Evolutionary conservation across 2,888 invertebrate genomes (phyloP), one percentile per base, ranked within the genome.

Genomic region (Mamestra brassicae): DNA sequence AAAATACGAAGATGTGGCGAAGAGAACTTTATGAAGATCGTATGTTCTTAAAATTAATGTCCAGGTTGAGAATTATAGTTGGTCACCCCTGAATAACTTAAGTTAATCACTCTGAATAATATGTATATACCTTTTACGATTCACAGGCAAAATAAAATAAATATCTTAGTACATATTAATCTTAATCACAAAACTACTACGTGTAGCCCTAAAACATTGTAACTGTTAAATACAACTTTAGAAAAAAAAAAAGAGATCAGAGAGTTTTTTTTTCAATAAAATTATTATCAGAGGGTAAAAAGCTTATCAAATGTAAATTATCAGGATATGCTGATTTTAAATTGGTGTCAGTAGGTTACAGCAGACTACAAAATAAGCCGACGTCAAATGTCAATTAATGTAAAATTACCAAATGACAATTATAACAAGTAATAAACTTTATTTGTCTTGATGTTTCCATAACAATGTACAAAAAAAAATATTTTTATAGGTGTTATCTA

Each of bases 231-330:
- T 74, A 80, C 38, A 71, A 73, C 8, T 60, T 63, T 45, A 65
- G 57, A 74, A 74, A 72, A 81, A 72, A 81, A 72, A 82, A 74
- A 81, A 77, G 87, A 86, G 81, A 86, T 87, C 87, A 86, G 54
- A 77, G 63, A 73, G 52, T 66, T 76, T 74, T 76, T 74, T 70
- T 73, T 26, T 26, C 13, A 45, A 26, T 62, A 62, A 45, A n/a
- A 57, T 54, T 68, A 50, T 70, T 62, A 76, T 64, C 55, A 68
- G 38, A 74, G 71, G 70, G 57, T 78, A 58, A 73, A 58, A 77
- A 62, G 50, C 57, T 81, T 81, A 81, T 81, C 71, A 79, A 74
- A 68, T 72, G 61, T 50, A 26, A 76, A 60, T 72, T 78, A 74
- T 74, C 60, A 80, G 71, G 66, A 72, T 72, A 72, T 74, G 61